Conservation (phyloP, 2,797 vertebrate species). For the Poeciliopsis infans region DNA sequence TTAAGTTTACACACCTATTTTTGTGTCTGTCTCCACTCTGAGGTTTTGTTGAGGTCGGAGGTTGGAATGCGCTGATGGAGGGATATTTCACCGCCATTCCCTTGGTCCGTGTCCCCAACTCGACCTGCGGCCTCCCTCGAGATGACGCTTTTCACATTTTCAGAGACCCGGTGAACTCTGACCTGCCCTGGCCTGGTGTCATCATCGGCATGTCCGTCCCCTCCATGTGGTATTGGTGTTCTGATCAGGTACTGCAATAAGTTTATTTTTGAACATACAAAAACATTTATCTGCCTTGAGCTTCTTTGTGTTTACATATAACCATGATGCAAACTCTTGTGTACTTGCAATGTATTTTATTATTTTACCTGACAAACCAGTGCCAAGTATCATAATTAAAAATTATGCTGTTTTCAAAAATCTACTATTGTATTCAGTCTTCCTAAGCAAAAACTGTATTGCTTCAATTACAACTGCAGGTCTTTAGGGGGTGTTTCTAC, state of each 20-base stretch:
- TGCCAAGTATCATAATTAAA: neutral
- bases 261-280: neutral
- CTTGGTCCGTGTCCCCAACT: slow-evolving; percentile 82
- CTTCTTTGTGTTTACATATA: neutral
- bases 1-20: neutral
- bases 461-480: too few relatives aligned
- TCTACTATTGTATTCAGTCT: neutral
- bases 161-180: slow-evolving; percentile 89
- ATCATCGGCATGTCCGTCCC: slow-evolving; percentile 94
- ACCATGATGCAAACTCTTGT: neutral
- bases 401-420: neutral
- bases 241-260: slow-evolving; percentile 88
- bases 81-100: slow-evolving; percentile 88
- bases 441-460: neutral
- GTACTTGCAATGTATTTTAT: neutral
- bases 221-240: slow-evolving; percentile 99
- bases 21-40: neutral
- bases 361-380: neutral
- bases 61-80: slow-evolving; percentile 85
- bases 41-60: slow-evolving; percentile 91
- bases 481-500: too few relatives aligned
- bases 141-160: slow-evolving; percentile 93
- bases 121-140: slow-evolving; percentile 90
- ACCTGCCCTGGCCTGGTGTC: slow-evolving; percentile 95
- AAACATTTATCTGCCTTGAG: neutral